A percentile compares a stretch with the other conserved stretches of the same genome.
These are phyloP conservation scores for Cisticola juncidis DNA, from an alignment of 2,113 vertebrate species.

Conservation along the genomic window DNA sequence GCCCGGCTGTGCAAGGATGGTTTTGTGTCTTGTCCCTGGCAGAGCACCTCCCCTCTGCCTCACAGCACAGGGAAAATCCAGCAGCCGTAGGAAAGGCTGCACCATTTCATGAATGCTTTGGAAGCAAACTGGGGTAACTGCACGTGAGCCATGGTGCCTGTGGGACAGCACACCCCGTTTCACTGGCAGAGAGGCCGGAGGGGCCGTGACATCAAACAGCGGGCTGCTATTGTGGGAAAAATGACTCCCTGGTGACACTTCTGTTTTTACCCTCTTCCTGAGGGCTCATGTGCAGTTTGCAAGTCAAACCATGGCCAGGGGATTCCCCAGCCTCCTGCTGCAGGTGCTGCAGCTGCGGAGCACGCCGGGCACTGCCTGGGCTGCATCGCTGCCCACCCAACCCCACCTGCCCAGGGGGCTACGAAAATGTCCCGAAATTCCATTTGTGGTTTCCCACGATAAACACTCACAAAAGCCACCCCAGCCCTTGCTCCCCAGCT, in stretches of 20 bases:
- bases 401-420: accelerated
- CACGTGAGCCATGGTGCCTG: background rate
- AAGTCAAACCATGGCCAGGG: background rate
- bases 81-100: background rate
- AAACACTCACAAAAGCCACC: accelerated
- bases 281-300: background rate
- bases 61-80: background rate
- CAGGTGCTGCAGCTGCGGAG: background rate
- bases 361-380: accelerated
- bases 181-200: accelerated
- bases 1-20: background rate
- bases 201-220: accelerated
- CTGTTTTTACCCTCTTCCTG: background rate
- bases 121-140: background rate
- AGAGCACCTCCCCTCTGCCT: background rate
- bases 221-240: background rate
- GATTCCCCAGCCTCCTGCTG: background rate
- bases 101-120: background rate
- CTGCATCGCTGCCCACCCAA: accelerated
- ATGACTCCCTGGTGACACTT: background rate
- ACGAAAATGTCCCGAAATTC: background rate
- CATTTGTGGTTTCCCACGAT: background rate
- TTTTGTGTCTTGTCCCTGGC: accelerated
- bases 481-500: background rate
- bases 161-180: background rate